phyloP scores from a whole-genome alignment of 2,888 invertebrate genomes.

The Belgica antarctica region DNA sequence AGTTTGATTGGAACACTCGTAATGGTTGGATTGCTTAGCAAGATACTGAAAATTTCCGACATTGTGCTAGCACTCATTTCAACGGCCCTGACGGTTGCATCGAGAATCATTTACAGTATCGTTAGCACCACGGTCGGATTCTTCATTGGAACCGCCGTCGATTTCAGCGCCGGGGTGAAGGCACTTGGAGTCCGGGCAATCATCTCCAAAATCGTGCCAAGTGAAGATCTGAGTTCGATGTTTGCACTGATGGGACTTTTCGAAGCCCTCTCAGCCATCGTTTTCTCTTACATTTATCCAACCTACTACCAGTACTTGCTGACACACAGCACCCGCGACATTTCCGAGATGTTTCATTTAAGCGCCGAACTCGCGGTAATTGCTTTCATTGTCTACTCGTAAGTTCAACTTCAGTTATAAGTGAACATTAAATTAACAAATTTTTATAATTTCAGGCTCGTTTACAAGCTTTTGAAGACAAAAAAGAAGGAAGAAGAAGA shows the following conservation, averaged over 20 bases:
- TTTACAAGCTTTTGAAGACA: constrained; percentile 4
- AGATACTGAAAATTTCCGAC: constrained; percentile 51
- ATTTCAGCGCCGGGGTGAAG: constrained; percentile 52
- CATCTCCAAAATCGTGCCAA: constrained; percentile 52
- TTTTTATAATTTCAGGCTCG: background rate
- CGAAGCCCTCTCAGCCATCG: constrained; percentile 52
- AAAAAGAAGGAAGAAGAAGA: background rate
- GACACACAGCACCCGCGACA: background rate
- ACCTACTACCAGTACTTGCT: constrained; percentile 5
- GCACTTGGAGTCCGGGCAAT: constrained; percentile 54
- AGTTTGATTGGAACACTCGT: constrained; percentile 52
- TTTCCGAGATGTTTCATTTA: constrained; percentile 21
- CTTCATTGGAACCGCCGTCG: constrained; percentile 51
- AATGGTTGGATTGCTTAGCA: constrained; percentile 53
- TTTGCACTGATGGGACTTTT: constrained; percentile 52
- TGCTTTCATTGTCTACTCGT: constrained; percentile 18
- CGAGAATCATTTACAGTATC: constrained; percentile 52
- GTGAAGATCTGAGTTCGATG: constrained; percentile 52
- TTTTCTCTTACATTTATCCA: constrained; percentile 48
- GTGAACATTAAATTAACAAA: background rate
- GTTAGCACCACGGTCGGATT: constrained; percentile 49
- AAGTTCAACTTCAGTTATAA: background rate
- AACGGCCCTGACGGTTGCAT: constrained; percentile 50
- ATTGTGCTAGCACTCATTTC: constrained; percentile 52
- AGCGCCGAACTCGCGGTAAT: background rate